These are phyloP conservation scores for Archips crataeganus DNA, from an alignment of 2,888 invertebrate species.

Conservation along the genomic window DNA sequence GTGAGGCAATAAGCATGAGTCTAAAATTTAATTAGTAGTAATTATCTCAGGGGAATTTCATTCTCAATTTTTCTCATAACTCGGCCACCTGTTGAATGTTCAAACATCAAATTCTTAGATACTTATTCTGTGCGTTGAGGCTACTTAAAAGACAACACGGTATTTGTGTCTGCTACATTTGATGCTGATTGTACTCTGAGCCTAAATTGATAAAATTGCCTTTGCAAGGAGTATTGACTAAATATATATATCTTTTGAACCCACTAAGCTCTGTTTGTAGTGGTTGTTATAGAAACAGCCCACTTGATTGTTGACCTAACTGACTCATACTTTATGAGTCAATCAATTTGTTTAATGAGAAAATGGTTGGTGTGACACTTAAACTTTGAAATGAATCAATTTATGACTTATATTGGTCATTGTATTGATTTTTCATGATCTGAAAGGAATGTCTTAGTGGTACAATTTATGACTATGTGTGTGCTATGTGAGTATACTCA, in stretches of 20 bases:
- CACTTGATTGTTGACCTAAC: slow-evolving; percentile 6
- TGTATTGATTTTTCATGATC: not conserved
- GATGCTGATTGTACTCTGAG: not conserved
- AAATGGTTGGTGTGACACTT: slow-evolving; percentile 3
- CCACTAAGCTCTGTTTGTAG: slow-evolving; percentile 32
- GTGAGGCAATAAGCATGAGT: too few species aligned
- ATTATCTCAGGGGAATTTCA: too few species aligned
- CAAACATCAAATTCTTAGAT: too few species aligned
- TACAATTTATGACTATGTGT: not conserved
- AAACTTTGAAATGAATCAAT: slow-evolving; percentile 22
- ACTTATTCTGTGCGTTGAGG: too few species aligned
- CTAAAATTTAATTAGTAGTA: too few species aligned
- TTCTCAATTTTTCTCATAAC: too few species aligned
- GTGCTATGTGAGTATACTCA: too few species aligned
- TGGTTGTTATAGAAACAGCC: slow-evolving; percentile 40
- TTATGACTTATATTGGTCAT: slow-evolving; percentile 22
- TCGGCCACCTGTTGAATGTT: too few species aligned
- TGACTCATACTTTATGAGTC: slow-evolving; percentile 38
- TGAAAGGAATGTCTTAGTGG: not conserved
- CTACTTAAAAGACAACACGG: too few species aligned
- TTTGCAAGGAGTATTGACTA: slow-evolving; percentile 12
- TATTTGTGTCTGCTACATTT: not conserved
- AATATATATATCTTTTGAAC: slow-evolving; percentile 19
- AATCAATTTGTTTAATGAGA: slow-evolving; percentile 19
- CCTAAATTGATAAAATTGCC: not conserved